Percentiles rank a stretch among this genome's conserved stretches.
phyloP scores from a whole-genome alignment of 2,113 vertebrate species.

The Ctenodactylus gundi region DNA sequence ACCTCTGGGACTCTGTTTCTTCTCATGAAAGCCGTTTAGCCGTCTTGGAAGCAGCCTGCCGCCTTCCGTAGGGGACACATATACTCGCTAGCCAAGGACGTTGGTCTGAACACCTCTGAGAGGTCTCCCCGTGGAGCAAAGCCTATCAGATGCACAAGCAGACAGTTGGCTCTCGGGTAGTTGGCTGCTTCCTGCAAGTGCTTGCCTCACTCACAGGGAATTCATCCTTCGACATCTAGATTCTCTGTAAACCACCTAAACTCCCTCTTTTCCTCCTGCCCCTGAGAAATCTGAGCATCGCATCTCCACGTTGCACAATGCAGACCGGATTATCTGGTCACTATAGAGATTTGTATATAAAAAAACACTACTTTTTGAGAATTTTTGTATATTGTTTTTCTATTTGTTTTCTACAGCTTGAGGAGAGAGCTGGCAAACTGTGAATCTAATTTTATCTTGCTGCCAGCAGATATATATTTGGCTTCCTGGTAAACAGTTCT shows the following conservation, averaged over 20 bases:
- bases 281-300: slow-evolving; percentile 29
- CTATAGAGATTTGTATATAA: slow-evolving; percentile 76
- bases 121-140: neutral
- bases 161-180: neutral
- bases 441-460: slow-evolving; percentile 66
- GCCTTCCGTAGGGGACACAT: neutral
- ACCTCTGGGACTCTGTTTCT: neutral
- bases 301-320: slow-evolving; percentile 43
- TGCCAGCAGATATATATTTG: slow-evolving; percentile 69
- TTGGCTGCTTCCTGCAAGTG: neutral
- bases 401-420: slow-evolving; percentile 74
- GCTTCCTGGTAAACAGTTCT: slow-evolving; percentile 48
- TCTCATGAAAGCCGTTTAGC: neutral
- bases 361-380: slow-evolving; percentile 69
- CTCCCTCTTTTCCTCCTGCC: neutral
- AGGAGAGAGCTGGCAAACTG: slow-evolving; percentile 71
- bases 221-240: neutral
- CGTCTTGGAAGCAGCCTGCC: slow-evolving; percentile 35
- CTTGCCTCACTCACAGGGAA: neutral
- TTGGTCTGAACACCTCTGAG: neutral
- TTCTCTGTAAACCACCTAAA: neutral
- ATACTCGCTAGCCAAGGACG: neutral
- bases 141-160: neutral
- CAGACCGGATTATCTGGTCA: slow-evolving; percentile 61
- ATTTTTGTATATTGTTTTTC: slow-evolving; percentile 78